Base-by-base conservation (phyloP, 2,888 invertebrate species). In the Magallana nippona region DNA sequence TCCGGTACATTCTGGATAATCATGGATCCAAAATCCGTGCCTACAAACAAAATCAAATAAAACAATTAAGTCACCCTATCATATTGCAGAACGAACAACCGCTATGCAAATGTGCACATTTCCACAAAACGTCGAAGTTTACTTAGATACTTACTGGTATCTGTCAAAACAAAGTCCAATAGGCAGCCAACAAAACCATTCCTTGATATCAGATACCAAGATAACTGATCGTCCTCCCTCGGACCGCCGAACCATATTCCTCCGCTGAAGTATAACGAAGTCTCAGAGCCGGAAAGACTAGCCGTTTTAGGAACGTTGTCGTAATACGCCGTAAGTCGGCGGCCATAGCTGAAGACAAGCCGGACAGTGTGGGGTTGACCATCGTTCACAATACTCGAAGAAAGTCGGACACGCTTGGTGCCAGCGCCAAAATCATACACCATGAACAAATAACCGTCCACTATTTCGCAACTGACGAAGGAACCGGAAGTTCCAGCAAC, bases 201-300 rank as follows among this genome's bases (percentile, higher is more conserved):
- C 60, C 91, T 82, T 10, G 92, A 91, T 91, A 92, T 94, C 11
- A 93, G 83, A 44, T 92, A 87, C 94, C 93, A 94, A 1, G 94
- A 93, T 32, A 92, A 82, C 10, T 81, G 77, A 62, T 82, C 87
- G 32, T 87, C 83, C 58, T 85, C 84, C 13, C 86, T 88, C 10
- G 86, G 88, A 10, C 89, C 90, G 10, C 93, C 93, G 22, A 93
- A 84, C 84, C 91, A 92, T 58, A 86, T 58, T 10, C 85, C 85
- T 78, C 79, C 81, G 13, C 82, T 63, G 17, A 86, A 77, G 91
- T 84, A 86, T 57, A 83, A 83, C 11, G 55, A 22, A 10, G 10
- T 44, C 19, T 82, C 13, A 15, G 87, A 83, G 1, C 32, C 62
- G 1, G 84, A 63, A 5, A 88, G 60, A 10, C 55, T 62, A 1